Evolutionary conservation across 2,888 invertebrate species (phyloP), one percentile per base, ranked within the genome.

Genomic region (Prenolepis imparis): DNA sequence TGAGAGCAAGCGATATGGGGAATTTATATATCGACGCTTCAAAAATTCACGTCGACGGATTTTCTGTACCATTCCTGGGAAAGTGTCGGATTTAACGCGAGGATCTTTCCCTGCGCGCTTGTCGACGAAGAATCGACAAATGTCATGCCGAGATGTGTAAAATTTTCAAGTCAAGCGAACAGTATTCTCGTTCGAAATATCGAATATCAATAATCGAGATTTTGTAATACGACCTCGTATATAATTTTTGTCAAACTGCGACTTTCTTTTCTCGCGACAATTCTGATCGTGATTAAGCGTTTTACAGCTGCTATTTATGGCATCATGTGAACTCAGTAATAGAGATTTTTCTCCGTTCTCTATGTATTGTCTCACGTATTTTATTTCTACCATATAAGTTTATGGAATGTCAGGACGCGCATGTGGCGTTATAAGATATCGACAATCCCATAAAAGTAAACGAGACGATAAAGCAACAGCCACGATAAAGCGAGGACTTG

Each of bases 1-100:
- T 77, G 55, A 80, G 68, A 84, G 83, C 63, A 89, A 85, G 88
- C 88, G 61, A 64, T 82, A 64, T 64, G 48, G 39, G 32, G 1
- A 52, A 52, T 52, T 52, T 52, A 52, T 52, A 52, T 63, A 55
- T 48, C 24, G 21, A 57, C 41, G 15, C 59, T 78, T 78, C 70
- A 78, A 78, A 78, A 70, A 78, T 78, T 78, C 78, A 78, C 67
- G 48, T 48, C 44, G 28, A 28, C 55, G 39, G 3, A 28, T n/a
- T 77, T 77, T 15, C 41, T 57, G 39, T 39, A 55, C 18, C 24
- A 39, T 55, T 55, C 18, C 48, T 28, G 24, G 0, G n/a, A 0
- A 18, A 48, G 28, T 18, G 44, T 24, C 24, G 12, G 36, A 75
- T 24, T 66, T 24, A 66, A 75, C 36, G 48, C 21, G 41, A 41